Evolutionary conservation across 2,113 vertebrate genomes (phyloP).

Genomic region (Percopsis transmontana): DNA sequence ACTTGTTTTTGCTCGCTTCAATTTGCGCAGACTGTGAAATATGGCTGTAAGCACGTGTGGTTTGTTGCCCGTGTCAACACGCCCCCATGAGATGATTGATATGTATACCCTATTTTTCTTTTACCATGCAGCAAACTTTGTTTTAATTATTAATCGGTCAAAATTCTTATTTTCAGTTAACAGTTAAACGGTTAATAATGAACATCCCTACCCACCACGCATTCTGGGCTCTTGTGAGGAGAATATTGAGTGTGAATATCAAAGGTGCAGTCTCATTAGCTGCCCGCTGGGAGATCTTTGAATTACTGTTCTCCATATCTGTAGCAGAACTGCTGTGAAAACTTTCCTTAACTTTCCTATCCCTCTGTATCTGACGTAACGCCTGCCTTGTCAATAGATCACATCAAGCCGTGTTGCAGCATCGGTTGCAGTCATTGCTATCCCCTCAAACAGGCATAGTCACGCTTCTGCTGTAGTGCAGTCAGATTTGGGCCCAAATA

Average conservation of each 20-base stretch:
- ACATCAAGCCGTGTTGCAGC: constrained; percentile 23
- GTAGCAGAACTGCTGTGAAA: constrained; percentile 26
- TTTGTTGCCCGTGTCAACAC: no score
- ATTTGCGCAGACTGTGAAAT: no score
- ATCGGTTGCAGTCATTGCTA: constrained; percentile 13
- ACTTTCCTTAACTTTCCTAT: constrained; percentile 33
- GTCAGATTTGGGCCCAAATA: no score
- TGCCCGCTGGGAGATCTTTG: constrained; percentile 31
- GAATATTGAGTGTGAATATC: constrained; percentile 29
- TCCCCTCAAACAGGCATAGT: not conserved
- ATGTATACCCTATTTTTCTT: no score
- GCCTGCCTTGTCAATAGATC: constrained; percentile 28
- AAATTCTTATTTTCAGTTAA: no score
- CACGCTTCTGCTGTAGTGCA: no score
- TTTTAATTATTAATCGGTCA: no score
- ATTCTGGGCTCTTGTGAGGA: constrained; percentile 20
- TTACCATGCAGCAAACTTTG: no score
- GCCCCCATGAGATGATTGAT: no score
- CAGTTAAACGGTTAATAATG: no score
- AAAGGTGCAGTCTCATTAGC: constrained; percentile 29
- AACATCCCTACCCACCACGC: constrained; percentile 22
- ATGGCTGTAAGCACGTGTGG: no score
- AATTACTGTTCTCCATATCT: constrained; percentile 24
- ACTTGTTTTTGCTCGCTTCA: no score
- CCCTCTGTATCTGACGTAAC: constrained; percentile 13